phyloP scores from a whole-genome alignment of 2,113 vertebrate species.

The Pomatorhinus ruficollis region DNA sequence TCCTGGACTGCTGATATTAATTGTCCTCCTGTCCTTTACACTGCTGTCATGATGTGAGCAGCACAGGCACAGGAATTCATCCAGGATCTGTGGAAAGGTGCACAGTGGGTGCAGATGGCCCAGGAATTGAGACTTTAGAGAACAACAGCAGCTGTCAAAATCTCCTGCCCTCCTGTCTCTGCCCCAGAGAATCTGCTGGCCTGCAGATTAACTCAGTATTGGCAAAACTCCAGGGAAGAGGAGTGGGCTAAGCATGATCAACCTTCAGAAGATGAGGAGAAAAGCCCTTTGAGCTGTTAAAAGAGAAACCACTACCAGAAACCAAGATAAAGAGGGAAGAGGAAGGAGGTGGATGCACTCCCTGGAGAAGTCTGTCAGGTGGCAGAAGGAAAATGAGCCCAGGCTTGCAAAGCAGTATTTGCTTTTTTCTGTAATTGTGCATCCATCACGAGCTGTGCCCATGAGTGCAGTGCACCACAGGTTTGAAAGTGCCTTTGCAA shows the following conservation, averaged over 20 bases:
- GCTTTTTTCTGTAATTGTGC: not conserved
- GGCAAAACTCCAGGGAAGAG: not conserved
- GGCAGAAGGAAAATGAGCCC: not conserved
- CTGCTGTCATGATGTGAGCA: not conserved
- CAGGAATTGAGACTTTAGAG: not conserved
- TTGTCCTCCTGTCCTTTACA: too few relatives aligned
- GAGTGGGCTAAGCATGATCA: not conserved
- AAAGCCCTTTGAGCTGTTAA: not conserved
- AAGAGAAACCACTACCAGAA: not conserved
- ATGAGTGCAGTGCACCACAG: rapidly evolving
- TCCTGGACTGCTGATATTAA: not conserved
- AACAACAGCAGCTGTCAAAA: not conserved
- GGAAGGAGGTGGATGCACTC: not conserved
- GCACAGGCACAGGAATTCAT: not conserved
- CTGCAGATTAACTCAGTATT: not conserved
- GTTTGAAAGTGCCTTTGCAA: not conserved
- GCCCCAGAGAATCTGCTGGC: not conserved
- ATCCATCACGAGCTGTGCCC: not conserved
- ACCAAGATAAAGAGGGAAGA: not conserved
- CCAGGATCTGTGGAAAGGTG: not conserved
- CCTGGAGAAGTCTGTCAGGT: not conserved
- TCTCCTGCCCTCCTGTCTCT: not conserved
- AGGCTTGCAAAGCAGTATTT: not conserved
- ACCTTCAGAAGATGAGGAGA: not conserved
- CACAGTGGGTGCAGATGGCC: not conserved